Conservation (phyloP, 2,888 invertebrate species). For the Actias luna region DNA sequence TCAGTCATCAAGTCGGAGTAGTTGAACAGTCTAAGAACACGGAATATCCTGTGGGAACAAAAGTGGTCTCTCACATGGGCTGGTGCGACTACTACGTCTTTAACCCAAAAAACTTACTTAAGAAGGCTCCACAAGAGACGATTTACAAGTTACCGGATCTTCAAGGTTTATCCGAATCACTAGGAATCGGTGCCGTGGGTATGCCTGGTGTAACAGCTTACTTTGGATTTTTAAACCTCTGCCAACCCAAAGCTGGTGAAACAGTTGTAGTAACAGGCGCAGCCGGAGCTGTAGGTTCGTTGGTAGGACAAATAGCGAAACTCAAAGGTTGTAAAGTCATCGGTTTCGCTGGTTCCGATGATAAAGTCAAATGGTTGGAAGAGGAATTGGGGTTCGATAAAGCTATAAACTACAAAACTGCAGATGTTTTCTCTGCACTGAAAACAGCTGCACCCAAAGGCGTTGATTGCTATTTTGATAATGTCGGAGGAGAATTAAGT, state of each 20-base stretch:
- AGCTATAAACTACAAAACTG: slow-evolving; percentile 86
- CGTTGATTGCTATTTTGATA: slow-evolving; percentile 88
- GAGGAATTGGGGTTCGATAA: slow-evolving; percentile 84
- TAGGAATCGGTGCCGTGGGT: slow-evolving; percentile 83
- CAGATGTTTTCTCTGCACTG: slow-evolving; percentile 66
- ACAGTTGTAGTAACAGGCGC: slow-evolving; percentile 87
- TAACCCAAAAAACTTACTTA: slow-evolving; percentile 17
- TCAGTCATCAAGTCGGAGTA: slow-evolving; percentile 45
- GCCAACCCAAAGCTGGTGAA: slow-evolving; percentile 85
- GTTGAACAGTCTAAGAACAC: slow-evolving; percentile 84
- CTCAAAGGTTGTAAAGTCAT: slow-evolving; percentile 83
- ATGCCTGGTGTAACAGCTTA: slow-evolving; percentile 88
- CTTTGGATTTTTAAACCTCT: slow-evolving; percentile 86
- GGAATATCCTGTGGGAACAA: slow-evolving; percentile 81
- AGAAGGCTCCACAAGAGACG: slow-evolving; percentile 14
- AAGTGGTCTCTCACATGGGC: slow-evolving; percentile 78
- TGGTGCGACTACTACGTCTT: slow-evolving; percentile 36
- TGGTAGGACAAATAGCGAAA: slow-evolving; percentile 89
- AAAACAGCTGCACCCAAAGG: slow-evolving; percentile 79
- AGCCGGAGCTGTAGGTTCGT: slow-evolving; percentile 88
- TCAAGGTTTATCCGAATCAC: slow-evolving; percentile 72
- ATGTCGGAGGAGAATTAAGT: slow-evolving; percentile 85
- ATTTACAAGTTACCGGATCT: slow-evolving; percentile 76
- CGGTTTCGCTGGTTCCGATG: slow-evolving; percentile 87
- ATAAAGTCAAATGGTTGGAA: slow-evolving; percentile 85